These are phyloP conservation scores for Lepisosteus oculatus DNA, from an alignment of 2,113 vertebrate species.

Conservation along the genomic window DNA sequence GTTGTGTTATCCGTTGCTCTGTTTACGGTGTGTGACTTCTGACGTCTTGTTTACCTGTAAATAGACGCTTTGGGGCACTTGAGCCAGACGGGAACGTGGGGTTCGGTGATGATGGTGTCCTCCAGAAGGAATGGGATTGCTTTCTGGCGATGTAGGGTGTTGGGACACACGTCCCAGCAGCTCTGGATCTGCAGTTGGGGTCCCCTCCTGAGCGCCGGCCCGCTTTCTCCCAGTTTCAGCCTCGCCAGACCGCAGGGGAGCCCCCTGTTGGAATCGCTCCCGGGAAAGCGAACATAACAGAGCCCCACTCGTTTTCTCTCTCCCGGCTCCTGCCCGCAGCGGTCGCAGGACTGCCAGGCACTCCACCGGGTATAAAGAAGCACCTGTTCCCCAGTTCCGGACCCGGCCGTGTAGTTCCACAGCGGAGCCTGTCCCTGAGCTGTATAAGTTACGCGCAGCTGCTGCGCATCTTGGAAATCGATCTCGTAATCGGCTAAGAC, in stretches of 20 bases:
- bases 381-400: background rate
- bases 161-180: background rate
- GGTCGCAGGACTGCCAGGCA: constrained; percentile 47
- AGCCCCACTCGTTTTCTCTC: constrained; percentile 46
- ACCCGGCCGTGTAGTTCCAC: constrained; percentile 19
- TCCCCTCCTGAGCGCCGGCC: background rate
- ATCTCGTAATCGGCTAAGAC: constrained; percentile 36
- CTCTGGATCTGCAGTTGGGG: background rate
- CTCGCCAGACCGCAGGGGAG: constrained; percentile 37
- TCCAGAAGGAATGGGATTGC: background rate
- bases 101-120: background rate
- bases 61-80: background rate
- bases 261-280: background rate
- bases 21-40: too few species aligned
- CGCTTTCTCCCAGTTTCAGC: background rate
- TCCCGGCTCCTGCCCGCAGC: background rate
- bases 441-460: constrained; percentile 31
- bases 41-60: background rate
- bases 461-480: constrained; percentile 40
- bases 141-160: background rate
- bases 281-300: constrained; percentile 31
- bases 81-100: background rate
- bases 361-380: constrained; percentile 45
- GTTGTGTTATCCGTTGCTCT: too few species aligned
- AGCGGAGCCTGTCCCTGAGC: constrained; percentile 22